phyloP scores from a whole-genome alignment of 2,797 vertebrate species.

The Acipenser ruthenus region DNA sequence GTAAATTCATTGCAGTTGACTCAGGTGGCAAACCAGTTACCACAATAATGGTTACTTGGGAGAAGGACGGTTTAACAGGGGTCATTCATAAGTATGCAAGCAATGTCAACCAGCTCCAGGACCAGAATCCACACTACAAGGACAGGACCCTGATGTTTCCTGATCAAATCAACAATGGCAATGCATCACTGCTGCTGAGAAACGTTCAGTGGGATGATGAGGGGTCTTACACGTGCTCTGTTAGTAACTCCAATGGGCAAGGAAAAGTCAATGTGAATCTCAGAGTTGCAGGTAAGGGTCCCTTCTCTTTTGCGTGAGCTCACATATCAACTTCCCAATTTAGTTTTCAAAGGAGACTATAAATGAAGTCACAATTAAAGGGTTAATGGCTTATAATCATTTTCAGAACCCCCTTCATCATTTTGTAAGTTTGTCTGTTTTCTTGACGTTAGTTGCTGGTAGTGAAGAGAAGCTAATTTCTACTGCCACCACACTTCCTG shows the following conservation, averaged over 20 bases:
- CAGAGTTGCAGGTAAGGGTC: slow-evolving; percentile 59
- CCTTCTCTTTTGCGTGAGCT: background rate
- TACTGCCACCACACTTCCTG: too few relatives aligned
- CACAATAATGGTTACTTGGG: slow-evolving; percentile 60
- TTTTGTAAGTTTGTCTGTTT: background rate
- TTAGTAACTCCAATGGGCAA: slow-evolving; percentile 48
- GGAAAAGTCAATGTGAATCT: slow-evolving; percentile 47
- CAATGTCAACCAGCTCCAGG: slow-evolving; percentile 41
- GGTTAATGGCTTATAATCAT: background rate
- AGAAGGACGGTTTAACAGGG: slow-evolving; percentile 46
- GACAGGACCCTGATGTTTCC: slow-evolving; percentile 46
- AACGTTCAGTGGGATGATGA: slow-evolving; percentile 43
- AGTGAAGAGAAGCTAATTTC: too few relatives aligned
- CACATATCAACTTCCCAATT: background rate
- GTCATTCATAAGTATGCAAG: slow-evolving; percentile 59
- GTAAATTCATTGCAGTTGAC: slow-evolving; percentile 24
- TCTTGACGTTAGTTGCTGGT: too few relatives aligned
- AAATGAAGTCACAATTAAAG: too few relatives aligned
- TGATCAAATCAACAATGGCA: slow-evolving; percentile 40
- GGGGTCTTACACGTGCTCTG: slow-evolving; percentile 52
- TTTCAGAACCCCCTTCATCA: background rate
- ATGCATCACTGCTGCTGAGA: slow-evolving; percentile 59
- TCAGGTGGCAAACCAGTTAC: background rate
- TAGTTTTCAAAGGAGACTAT: background rate
- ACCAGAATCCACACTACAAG: slow-evolving; percentile 53